Conservation (phyloP, 2,888 invertebrate genomes). For the Drosophila neotestacea region DNA sequence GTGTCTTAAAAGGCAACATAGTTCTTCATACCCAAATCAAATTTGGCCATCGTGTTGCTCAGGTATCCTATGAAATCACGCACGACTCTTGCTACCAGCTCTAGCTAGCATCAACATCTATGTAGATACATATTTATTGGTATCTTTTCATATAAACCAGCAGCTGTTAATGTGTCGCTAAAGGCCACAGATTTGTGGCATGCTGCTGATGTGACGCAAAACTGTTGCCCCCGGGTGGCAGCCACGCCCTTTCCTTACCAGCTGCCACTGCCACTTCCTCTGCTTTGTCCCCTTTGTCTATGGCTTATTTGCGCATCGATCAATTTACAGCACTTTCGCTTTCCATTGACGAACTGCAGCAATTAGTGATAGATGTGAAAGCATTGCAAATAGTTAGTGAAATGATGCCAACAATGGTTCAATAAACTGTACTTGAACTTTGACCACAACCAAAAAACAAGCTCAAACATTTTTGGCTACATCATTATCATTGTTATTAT, state of each 20-base stretch:
- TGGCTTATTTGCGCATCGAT: slow-evolving; percentile 64
- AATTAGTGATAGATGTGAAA: slow-evolving; percentile 64
- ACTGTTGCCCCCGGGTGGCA: slow-evolving; percentile 14
- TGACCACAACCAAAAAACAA: slow-evolving; percentile 2
- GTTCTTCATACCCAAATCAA: no score
- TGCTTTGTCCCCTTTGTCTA: slow-evolving; percentile 33
- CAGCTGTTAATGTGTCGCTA: slow-evolving; percentile 61
- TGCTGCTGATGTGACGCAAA: slow-evolving; percentile 36
- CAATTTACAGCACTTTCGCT: slow-evolving; percentile 73
- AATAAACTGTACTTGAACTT: slow-evolving; percentile 72
- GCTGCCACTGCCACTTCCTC: neutral
- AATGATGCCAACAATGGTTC: slow-evolving; percentile 50
- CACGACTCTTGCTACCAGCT: slow-evolving; percentile 6
- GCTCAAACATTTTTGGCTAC: slow-evolving; percentile 24
- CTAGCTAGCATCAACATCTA: neutral
- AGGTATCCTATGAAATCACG: neutral
- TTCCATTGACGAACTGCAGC: slow-evolving; percentile 51
- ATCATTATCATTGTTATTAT: slow-evolving; percentile 42
- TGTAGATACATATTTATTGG: neutral
- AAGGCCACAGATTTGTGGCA: slow-evolving; percentile 30
- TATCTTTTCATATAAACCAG: slow-evolving; percentile 4
- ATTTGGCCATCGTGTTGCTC: no score
- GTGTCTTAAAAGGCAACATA: no score
- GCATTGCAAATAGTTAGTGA: slow-evolving; percentile 55
- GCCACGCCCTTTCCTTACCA: slow-evolving; percentile 12